Evolutionary conservation across 2,888 invertebrate species (phyloP).

Genomic region (Eubasilissa splendida): DNA sequence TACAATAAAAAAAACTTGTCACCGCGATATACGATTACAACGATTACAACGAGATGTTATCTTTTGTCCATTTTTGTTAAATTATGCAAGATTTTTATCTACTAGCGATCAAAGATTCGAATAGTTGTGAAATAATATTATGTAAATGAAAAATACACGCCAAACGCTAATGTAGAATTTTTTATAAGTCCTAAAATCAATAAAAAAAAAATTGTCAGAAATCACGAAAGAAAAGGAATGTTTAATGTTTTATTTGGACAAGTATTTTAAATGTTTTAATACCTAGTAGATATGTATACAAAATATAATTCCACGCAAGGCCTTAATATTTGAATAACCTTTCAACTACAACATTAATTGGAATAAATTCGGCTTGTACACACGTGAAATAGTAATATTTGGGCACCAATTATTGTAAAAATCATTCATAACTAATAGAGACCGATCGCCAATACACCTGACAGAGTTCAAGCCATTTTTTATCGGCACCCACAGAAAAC

Average conservation of each 20-base stretch:
- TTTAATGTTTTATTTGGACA: too few relatives aligned
- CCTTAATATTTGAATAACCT: conserved; percentile 33
- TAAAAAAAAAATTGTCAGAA: too few relatives aligned
- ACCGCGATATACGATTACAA: conserved; percentile 26
- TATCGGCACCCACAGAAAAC: conserved; percentile 44
- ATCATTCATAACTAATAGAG: conserved; percentile 56
- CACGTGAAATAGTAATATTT: conserved; percentile 10
- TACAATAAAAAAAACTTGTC: conserved; percentile 32
- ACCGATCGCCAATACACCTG: conserved; percentile 57
- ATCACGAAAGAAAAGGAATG: too few relatives aligned
- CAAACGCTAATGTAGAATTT: too few relatives aligned
- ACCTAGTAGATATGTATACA: neutral
- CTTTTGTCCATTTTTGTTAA: conserved; percentile 12
- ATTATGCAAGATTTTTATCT: conserved; percentile 23
- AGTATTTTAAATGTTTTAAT: too few relatives aligned
- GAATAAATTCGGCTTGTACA: conserved; percentile 37
- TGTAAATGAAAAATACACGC: too few relatives aligned
- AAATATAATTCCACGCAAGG: conserved; percentile 3
- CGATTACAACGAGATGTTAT: conserved; percentile 16
- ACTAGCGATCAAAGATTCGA: neutral
- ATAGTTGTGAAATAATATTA: too few relatives aligned
- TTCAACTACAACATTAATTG: conserved; percentile 16
- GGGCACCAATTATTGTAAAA: conserved; percentile 44
- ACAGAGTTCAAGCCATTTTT: conserved; percentile 51
- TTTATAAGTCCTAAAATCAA: too few relatives aligned